Percentiles rank a stretch among this genome's conserved stretches.
phyloP scores from a whole-genome alignment of 2,888 invertebrate genomes.

The Heliconius cydno region DNA sequence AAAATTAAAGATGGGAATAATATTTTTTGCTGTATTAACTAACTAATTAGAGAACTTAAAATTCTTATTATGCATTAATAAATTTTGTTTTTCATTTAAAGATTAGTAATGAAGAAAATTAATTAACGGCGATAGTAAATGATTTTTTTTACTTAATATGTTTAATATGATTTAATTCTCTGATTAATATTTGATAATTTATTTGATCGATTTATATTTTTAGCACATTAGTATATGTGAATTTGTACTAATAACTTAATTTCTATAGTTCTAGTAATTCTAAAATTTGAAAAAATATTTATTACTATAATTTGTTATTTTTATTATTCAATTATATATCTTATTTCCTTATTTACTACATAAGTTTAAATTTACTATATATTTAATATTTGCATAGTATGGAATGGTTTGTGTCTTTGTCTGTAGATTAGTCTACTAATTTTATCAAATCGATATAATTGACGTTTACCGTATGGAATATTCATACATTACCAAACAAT shows the following conservation, averaged over 20 bases:
- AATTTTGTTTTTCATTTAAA: too few relatives aligned
- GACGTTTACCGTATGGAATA: not conserved
- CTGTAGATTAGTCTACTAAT: not conserved
- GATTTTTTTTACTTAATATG: too few relatives aligned
- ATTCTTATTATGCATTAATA: too few relatives aligned
- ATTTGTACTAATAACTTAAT: not conserved
- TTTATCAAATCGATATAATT: slow-evolving; percentile 10
- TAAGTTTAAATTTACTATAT: not conserved
- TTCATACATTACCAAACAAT: not conserved
- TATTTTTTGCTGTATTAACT: not conserved
- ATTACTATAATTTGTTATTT: too few relatives aligned
- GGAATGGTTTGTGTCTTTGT: not conserved
- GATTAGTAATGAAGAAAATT: too few relatives aligned
- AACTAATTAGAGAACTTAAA: too few relatives aligned
- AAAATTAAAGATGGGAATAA: too few relatives aligned
- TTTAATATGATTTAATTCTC: too few relatives aligned
- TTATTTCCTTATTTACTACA: not conserved
- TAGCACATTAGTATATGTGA: not conserved
- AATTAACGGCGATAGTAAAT: too few relatives aligned
- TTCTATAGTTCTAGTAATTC: not conserved
- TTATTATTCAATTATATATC: not conserved
- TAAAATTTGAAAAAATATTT: not conserved
- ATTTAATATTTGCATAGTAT: too few relatives aligned
- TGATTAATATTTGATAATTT: too few relatives aligned
- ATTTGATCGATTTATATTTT: not conserved